Conservation (phyloP, 2,888 invertebrate genomes). For the Eutolmus rufibarbis region DNA sequence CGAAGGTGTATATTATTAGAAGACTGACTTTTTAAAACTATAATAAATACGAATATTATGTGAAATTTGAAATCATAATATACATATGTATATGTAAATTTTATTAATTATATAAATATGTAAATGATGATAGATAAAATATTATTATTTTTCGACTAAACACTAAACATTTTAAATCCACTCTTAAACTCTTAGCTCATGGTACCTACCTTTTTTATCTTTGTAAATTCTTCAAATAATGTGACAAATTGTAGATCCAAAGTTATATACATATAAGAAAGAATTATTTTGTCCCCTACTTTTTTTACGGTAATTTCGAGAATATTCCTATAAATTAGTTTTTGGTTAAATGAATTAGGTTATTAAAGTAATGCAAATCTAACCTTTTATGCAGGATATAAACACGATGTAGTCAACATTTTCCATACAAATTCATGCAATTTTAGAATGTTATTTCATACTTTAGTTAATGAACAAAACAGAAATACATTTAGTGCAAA, state of each 20-base stretch:
- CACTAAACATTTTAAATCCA: not conserved
- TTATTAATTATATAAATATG: conserved; percentile 36
- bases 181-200: not conserved
- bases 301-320: not conserved
- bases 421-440: not conserved
- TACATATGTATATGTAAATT: conserved; percentile 40
- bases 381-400: not conserved
- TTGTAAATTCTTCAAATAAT: not conserved
- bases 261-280: not conserved
- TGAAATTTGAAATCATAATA: conserved; percentile 41
- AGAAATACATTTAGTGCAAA: not conserved
- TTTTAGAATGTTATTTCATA: not conserved
- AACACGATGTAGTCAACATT: not conserved
- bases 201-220: not conserved
- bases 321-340: not conserved
- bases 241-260: not conserved
- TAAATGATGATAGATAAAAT: not conserved
- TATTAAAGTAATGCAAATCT: not conserved
- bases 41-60: conserved; percentile 43
- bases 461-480: not conserved
- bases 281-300: not conserved
- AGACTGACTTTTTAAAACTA: conserved; percentile 47
- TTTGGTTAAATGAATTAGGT: not conserved
- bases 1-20: conserved; percentile 43
- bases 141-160: not conserved